A percentile compares a stretch with the other conserved stretches of the same genome.
These are phyloP conservation scores for Peucedramus taeniatus DNA, from an alignment of 2,113 vertebrate species.

Conservation along the genomic window DNA sequence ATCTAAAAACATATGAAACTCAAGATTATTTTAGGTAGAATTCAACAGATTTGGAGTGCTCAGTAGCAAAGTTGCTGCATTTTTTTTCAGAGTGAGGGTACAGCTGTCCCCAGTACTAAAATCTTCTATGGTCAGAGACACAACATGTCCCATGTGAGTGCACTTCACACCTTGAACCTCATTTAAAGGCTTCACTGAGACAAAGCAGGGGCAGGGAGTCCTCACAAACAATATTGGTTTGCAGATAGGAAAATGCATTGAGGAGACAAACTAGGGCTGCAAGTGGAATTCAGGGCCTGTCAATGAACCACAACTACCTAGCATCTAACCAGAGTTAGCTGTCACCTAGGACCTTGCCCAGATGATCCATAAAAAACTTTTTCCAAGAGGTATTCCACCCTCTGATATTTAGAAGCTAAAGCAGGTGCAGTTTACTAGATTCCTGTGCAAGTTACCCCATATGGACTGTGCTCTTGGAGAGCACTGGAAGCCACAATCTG, in stretches of 20 bases:
- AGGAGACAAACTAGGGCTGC: not conserved
- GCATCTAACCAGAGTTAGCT: not conserved
- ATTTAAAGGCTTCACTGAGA: not conserved
- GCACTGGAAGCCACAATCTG: not conserved
- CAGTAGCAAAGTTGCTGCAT: not conserved
- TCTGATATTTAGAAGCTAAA: not conserved
- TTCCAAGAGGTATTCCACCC: not conserved
- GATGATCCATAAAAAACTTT: not conserved
- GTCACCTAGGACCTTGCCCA: not conserved
- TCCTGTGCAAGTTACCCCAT: not conserved
- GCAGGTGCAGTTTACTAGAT: not conserved
- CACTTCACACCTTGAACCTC: not conserved
- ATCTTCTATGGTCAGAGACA: not conserved
- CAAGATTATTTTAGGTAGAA: not conserved
- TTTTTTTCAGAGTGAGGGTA: not conserved
- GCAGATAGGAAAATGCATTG: not conserved
- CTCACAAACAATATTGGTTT: not conserved
- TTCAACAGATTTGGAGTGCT: not conserved
- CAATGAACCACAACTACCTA: not conserved
- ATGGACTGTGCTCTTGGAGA: not conserved
- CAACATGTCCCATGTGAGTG: fast-evolving
- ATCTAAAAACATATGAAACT: not conserved
- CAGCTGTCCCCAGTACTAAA: not conserved
- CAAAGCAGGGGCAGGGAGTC: not conserved
- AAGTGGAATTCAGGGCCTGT: not conserved